Conservation (phyloP, 2,888 invertebrate genomes). For the Tuberolachnus salignus region DNA sequence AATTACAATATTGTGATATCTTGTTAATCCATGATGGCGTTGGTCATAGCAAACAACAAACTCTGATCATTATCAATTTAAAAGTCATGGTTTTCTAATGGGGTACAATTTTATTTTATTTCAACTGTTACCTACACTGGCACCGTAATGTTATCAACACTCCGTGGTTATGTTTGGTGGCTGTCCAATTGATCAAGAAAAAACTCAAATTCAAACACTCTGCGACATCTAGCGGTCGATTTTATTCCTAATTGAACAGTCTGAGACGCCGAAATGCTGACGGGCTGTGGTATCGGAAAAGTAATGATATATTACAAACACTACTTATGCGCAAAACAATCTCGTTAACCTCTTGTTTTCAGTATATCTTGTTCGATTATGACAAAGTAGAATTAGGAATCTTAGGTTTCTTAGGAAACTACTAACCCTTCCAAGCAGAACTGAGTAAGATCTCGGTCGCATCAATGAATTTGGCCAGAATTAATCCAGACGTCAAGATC, state of each 20-base stretch:
- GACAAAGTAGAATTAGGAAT: constrained; percentile 99
- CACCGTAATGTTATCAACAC: too few relatives aligned
- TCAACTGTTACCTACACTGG: too few relatives aligned
- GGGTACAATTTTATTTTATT: constrained; percentile 10
- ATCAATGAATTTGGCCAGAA: constrained; percentile 77
- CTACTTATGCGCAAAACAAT: too few relatives aligned
- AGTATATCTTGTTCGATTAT: constrained; percentile 95
- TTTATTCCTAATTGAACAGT: background rate
- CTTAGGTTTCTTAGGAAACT: constrained; percentile 96
- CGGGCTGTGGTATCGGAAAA: constrained; percentile 97
- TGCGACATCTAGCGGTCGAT: background rate
- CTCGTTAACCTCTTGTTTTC: constrained; percentile 60
- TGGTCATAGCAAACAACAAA: background rate
- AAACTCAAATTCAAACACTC: too few relatives aligned
- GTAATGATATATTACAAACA: constrained; percentile 63
- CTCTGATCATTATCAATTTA: constrained; percentile 1
- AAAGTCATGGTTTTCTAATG: background rate
- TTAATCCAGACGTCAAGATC: constrained; percentile 96
- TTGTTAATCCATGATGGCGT: background rate
- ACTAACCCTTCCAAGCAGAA: constrained; percentile 96
- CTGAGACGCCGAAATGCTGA: constrained; percentile 91
- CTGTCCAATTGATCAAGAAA: background rate
- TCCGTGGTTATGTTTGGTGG: too few relatives aligned
- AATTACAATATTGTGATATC: background rate
- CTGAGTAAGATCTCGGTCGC: constrained; percentile 91